These are phyloP conservation scores for Amphipyra tragopoginis DNA, from an alignment of 2,888 invertebrate species.

Conservation along the genomic window DNA sequence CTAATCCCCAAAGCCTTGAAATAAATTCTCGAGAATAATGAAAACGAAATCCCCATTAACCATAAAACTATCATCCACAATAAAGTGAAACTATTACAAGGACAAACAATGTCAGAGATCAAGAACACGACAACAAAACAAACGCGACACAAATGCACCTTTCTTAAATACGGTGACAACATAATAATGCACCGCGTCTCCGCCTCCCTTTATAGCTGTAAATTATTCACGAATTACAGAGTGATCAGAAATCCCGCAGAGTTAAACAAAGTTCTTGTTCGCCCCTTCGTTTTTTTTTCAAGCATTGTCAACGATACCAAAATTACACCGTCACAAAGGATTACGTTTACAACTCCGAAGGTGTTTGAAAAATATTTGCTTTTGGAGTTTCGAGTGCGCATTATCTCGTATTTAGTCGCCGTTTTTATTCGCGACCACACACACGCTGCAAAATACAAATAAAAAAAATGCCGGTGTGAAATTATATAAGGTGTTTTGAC, in stretches of 20 bases:
- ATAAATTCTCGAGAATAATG: neutral
- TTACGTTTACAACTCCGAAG: slow-evolving; percentile 77
- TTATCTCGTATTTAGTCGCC: slow-evolving; percentile 77
- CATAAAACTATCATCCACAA: slow-evolving; percentile 28
- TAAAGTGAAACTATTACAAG: slow-evolving; percentile 42
- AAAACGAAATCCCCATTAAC: neutral
- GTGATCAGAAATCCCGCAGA: slow-evolving; percentile 80
- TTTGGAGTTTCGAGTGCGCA: slow-evolving; percentile 78
- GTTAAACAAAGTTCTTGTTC: slow-evolving; percentile 71
- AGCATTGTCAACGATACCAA: slow-evolving; percentile 86
- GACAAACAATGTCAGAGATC: slow-evolving; percentile 52
- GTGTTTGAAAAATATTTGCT: slow-evolving; percentile 90
- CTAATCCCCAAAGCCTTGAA: too few species aligned
- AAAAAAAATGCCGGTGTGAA: slow-evolving; percentile 72
- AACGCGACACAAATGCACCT: slow-evolving; percentile 61
- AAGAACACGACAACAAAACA: slow-evolving; percentile 55
- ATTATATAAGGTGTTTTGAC: slow-evolving; percentile 89
- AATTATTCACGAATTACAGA: slow-evolving; percentile 86
- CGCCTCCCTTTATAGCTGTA: slow-evolving; percentile 71
- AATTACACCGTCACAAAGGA: slow-evolving; percentile 86
- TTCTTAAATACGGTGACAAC: slow-evolving; percentile 79
- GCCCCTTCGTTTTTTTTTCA: slow-evolving; percentile 65
- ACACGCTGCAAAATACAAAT: slow-evolving; percentile 60
- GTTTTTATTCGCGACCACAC: slow-evolving; percentile 84
- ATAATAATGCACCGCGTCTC: slow-evolving; percentile 76